Evolutionary conservation across 2,888 invertebrate genomes (phyloP).

Genomic region (Caenorhabditis afra): DNA sequence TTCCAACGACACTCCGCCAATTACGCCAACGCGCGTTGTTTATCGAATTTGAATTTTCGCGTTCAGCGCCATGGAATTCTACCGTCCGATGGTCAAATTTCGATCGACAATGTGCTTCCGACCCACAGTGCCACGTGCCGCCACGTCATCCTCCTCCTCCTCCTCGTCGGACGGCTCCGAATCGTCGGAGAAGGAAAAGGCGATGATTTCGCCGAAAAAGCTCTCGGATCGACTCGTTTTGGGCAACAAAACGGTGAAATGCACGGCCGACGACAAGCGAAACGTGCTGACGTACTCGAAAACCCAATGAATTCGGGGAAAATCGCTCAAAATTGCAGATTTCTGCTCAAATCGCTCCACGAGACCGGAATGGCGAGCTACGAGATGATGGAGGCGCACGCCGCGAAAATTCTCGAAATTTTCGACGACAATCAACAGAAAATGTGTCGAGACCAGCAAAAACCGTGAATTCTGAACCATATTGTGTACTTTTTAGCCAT

Average conservation of each 20-base stretch:
- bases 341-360: constrained; percentile 38
- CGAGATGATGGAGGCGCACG: constrained; percentile 31
- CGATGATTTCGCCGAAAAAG: too few species aligned
- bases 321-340: constrained; percentile 16
- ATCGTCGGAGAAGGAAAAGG: too few species aligned
- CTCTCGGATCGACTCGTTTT: background rate
- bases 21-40: too few species aligned
- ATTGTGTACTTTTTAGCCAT: too few species aligned
- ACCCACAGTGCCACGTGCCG: constrained; percentile 15
- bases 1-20: background rate
- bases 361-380: constrained; percentile 25
- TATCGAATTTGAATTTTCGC: too few species aligned
- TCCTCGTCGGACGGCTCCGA: background rate
- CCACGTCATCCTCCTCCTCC: background rate
- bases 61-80: constrained; percentile 48
- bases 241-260: constrained; percentile 20
- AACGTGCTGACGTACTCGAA: constrained; percentile 29
- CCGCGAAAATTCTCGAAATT: constrained; percentile 15
- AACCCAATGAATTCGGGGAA: background rate
- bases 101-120: constrained; percentile 26
- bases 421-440: constrained; percentile 10
- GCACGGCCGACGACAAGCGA: constrained; percentile 8
- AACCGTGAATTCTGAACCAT: background rate
- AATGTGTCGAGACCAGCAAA: background rate
- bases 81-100: constrained; percentile 48